Evolutionary conservation across 2,888 invertebrate genomes (phyloP).

Genomic region (Dyspetes luteomarginatus): DNA sequence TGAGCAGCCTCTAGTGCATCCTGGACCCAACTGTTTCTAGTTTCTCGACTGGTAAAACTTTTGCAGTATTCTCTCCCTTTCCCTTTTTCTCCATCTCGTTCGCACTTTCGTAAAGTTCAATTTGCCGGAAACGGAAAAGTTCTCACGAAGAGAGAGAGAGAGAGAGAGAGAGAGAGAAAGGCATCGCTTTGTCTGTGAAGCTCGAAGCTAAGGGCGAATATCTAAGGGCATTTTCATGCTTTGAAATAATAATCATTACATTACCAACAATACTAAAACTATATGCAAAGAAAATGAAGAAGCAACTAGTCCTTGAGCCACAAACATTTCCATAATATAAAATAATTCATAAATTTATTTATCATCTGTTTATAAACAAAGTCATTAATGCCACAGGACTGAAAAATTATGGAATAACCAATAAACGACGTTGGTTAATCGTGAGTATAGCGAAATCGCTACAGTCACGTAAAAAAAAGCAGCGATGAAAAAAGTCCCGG

Average conservation of each 20-base stretch:
- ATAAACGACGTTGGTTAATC: slow-evolving; percentile 7
- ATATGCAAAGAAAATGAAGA: slow-evolving; percentile 5
- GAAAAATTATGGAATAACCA: slow-evolving; percentile 1
- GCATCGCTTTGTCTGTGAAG: slow-evolving; percentile 61
- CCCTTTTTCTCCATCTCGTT: slow-evolving; percentile 44
- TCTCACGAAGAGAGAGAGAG: slow-evolving; percentile 66
- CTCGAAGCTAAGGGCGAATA: slow-evolving; percentile 44
- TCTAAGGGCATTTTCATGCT: slow-evolving; percentile 8
- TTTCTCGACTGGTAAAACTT: slow-evolving; percentile 62
- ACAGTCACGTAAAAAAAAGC: background rate
- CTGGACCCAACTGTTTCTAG: slow-evolving; percentile 39
- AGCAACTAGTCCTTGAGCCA: background rate
- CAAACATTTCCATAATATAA: no score
- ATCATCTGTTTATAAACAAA: no score
- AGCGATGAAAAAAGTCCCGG: slow-evolving; percentile 1
- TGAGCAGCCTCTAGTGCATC: slow-evolving; percentile 28
- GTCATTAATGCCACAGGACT: background rate
- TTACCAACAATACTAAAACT: slow-evolving; percentile 2
- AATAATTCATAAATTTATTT: no score
- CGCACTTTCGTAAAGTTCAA: slow-evolving; percentile 75
- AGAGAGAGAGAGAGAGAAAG: no score
- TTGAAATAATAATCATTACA: slow-evolving; percentile 8
- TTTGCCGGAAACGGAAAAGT: slow-evolving; percentile 75
- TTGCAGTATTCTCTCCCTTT: slow-evolving; percentile 61
- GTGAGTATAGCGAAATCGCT: slow-evolving; percentile 13